phyloP scores from a whole-genome alignment of 2,113 vertebrate genomes.

The Spermophilus dauricus region DNA sequence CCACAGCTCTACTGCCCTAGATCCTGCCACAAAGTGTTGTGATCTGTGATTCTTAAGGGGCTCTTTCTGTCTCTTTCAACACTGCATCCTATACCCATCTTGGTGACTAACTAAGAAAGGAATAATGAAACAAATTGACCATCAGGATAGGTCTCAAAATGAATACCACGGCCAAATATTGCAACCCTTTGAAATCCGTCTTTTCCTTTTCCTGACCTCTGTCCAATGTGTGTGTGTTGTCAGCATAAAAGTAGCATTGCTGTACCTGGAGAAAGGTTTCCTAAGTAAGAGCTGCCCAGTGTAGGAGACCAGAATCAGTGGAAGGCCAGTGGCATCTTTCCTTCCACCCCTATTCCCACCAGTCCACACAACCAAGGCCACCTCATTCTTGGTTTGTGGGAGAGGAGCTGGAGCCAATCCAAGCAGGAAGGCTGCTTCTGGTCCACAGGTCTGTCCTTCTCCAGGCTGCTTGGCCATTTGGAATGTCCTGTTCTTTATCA shows the following conservation, averaged over 20 bases:
- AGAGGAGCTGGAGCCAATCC: not conserved
- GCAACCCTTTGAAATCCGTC: not conserved
- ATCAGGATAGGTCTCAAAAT: not conserved
- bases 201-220: not conserved
- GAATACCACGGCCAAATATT: not conserved
- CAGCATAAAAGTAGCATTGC: not conserved
- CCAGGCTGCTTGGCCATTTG: not conserved
- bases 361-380: not conserved
- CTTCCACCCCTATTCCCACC: not conserved
- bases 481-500: not conserved
- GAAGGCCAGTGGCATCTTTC: not conserved
- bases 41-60: not conserved
- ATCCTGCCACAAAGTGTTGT: rapidly evolving
- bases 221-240: not conserved
- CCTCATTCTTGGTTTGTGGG: not conserved
- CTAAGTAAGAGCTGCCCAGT: not conserved
- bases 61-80: not conserved
- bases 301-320: not conserved
- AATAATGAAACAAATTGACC: not conserved
- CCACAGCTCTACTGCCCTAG: not conserved
- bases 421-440: not conserved
- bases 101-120: not conserved
- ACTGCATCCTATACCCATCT: not conserved
- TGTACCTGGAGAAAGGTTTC: not conserved
- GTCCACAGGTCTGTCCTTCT: not conserved